Percentiles rank a stretch among this genome's conserved stretches.
phyloP scores from a whole-genome alignment of 1,140 invertebrate species.

The Drosophila tsacasi region DNA sequence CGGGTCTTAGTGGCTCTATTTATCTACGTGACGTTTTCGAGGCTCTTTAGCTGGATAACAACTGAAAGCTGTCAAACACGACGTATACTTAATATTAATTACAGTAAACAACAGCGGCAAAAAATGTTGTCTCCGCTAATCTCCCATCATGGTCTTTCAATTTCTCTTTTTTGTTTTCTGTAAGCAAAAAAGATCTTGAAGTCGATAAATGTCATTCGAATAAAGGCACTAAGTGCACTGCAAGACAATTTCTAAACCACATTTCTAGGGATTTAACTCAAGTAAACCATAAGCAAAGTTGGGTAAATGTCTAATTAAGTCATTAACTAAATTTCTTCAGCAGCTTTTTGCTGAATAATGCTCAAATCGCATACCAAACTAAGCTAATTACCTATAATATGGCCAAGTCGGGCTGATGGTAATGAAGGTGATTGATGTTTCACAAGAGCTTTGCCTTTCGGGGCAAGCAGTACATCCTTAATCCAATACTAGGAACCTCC shows the following conservation, averaged over 20 bases:
- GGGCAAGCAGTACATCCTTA: no score
- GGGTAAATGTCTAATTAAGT: constrained; percentile 65
- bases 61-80: constrained; percentile 74
- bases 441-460: neutral
- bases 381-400: constrained; percentile 41
- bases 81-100: constrained; percentile 83
- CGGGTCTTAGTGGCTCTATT: constrained; percentile 61
- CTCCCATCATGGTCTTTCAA: constrained; percentile 8
- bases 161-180: constrained; percentile 21
- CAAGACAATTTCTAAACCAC: neutral
- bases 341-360: constrained; percentile 58
- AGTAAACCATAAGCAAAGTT: constrained; percentile 10
- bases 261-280: no score
- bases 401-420: constrained; percentile 9
- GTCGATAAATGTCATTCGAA: constrained; percentile 35
- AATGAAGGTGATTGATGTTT: constrained; percentile 59
- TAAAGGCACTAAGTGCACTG: constrained; percentile 22
- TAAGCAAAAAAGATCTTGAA: constrained; percentile 17
- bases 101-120: constrained; percentile 49
- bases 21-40: constrained; percentile 64
- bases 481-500: no score
- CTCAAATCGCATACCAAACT: constrained; percentile 37
- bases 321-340: constrained; percentile 61
- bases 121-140: constrained; percentile 36
- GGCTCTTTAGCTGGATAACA: constrained; percentile 52